Base-by-base conservation (phyloP, 2,888 invertebrate genomes). In the Ophion costatus region DNA sequence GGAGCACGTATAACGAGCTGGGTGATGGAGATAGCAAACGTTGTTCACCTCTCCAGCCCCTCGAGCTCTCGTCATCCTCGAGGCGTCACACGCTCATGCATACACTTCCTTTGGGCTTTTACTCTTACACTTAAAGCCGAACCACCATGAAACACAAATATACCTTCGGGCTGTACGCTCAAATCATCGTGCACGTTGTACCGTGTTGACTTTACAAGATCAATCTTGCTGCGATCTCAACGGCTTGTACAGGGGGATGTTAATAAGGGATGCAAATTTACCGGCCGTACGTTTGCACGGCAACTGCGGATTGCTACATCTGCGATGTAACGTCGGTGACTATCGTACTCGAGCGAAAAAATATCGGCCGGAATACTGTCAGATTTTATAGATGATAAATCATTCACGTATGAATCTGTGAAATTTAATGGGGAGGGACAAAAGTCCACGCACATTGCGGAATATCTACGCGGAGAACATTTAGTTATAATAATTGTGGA, bases 11-110 rank as follows among this genome's bases (percentile, higher is more conserved):
- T 80, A 61, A 71, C 76, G 51, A 76, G 59, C 71, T 20, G 33
- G 51, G 64, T 66, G 64, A 76, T 76, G 59, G 73, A 84, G 76
- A 83, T 67, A 81, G 74, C 75, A 75, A 79, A 79, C 56, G 56
- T 66, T 67, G 79, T 71, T 80, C 70, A 63, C 63, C 70, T 57
- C 38, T 20, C 42, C 70, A 79, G 77, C 14, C 57, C 70, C 38
- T 69, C 74, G 74, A 84, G 77, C 45, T 75, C 56, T 75, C 56
- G 45, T 57, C 59, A 73, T 75, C 45, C 56, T 73, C 38, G 69
- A 64, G 75, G 57, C 70, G 20, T 69, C 56, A 63, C 71, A 66
- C 20, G 51, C 38, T 75, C 69, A 7, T 57, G 63, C 69, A 73
- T 70, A 63, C 74, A 57, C 57, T 45, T 20, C 45, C 70, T 74